phyloP scores from a whole-genome alignment of 2,797 vertebrate genomes.

The Menidia menidia region DNA sequence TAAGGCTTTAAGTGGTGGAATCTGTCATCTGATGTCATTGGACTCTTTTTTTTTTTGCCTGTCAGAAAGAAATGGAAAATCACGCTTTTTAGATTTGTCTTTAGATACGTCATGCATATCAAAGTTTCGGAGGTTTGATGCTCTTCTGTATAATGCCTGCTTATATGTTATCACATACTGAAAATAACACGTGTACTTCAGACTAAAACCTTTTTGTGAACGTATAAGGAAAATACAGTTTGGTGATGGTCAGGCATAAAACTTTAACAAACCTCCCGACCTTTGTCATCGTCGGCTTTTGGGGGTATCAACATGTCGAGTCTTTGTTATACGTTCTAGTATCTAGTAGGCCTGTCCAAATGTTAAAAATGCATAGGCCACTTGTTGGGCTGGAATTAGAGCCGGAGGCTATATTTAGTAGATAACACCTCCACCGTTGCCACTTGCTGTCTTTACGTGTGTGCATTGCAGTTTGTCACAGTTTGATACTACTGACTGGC shows the following conservation, averaged over 20 bases:
- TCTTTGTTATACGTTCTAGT: neutral
- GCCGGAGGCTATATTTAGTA: conserved; percentile 9
- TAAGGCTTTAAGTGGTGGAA: neutral
- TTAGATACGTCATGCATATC: no score
- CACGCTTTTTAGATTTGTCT: no score
- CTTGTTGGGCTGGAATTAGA: conserved; percentile 13
- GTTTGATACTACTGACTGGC: conserved; percentile 13
- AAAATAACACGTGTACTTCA: no score
- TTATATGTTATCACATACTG: no score
- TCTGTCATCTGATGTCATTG: neutral
- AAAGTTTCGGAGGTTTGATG: no score
- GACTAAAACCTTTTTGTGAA: no score
- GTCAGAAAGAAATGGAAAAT: neutral
- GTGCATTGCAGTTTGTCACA: conserved; percentile 20
- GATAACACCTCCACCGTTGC: conserved; percentile 10
- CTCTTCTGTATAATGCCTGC: no score
- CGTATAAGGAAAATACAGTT: neutral
- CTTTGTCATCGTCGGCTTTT: neutral
- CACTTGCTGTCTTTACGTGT: conserved; percentile 12
- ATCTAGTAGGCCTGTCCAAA: neutral
- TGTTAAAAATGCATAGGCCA: conserved; percentile 15
- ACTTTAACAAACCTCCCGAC: neutral
- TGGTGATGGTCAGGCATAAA: neutral
- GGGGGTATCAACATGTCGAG: neutral
- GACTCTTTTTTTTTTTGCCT: neutral